Evolutionary conservation across 2,113 vertebrate genomes (phyloP).

Genomic region (Cnemophilus loriae): DNA sequence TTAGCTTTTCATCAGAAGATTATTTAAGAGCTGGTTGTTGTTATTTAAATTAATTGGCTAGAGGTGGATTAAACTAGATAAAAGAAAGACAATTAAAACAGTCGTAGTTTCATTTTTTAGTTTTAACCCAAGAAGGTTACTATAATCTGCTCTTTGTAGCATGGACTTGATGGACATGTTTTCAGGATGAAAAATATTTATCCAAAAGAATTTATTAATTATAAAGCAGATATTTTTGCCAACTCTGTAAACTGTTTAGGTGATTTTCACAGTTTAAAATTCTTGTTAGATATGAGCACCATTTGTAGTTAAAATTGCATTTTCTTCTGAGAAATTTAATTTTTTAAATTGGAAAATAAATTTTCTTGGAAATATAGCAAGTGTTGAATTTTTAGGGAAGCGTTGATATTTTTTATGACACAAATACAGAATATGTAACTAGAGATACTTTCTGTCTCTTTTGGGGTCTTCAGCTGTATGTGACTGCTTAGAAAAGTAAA

Average conservation of each 20-base stretch:
- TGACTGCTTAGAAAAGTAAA: not conserved
- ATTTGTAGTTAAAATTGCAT: not conserved
- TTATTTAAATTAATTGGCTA: not conserved
- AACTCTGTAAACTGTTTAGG: not conserved
- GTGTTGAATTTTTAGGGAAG: not conserved
- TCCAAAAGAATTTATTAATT: not conserved
- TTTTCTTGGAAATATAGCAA: not conserved
- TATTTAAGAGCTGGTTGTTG: not conserved
- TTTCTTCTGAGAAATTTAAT: not conserved
- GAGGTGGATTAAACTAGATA: not conserved
- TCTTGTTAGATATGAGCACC: not conserved
- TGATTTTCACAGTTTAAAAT: not conserved
- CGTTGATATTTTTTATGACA: not conserved
- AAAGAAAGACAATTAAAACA: not conserved
- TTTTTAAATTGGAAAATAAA: not conserved
- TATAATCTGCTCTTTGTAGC: not conserved
- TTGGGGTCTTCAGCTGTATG: not conserved
- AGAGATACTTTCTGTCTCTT: not conserved
- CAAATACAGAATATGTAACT: not conserved
- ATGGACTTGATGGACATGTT: not conserved
- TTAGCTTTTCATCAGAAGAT: not conserved
- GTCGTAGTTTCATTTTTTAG: not conserved
- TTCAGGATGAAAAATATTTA: not conserved
- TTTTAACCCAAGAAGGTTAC: not conserved
- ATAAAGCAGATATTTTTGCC: not conserved